Conservation (phyloP, 2,797 vertebrate genomes). For the Phylloscopus collybita region DNA sequence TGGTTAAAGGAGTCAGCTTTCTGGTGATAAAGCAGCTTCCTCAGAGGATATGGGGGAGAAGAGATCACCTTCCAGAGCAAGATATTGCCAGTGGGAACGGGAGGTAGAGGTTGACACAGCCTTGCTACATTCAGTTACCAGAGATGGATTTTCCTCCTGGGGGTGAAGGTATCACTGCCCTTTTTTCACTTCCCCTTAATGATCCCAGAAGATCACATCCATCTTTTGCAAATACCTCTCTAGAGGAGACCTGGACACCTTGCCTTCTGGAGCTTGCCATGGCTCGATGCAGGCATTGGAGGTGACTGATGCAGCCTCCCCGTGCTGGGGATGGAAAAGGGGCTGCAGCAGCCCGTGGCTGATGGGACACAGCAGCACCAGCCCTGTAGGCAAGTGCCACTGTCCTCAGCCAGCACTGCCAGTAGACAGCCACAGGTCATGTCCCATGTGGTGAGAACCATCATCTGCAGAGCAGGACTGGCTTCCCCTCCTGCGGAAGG, state of each 20-base stretch:
- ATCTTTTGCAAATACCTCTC: conserved; percentile 45
- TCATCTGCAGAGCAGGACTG: not conserved
- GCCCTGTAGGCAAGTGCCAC: not conserved
- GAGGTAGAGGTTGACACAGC: not conserved
- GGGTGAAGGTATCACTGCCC: conserved; percentile 11
- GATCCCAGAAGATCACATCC: conserved; percentile 26
- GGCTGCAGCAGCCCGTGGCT: not conserved
- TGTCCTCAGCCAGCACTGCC: fast-evolving
- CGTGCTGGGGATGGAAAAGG: not conserved
- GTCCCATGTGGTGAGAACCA: fast-evolving
- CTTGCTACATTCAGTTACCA: not conserved
- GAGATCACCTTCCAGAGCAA: not conserved
- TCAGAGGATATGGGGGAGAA: not conserved
- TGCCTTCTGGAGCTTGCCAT: not conserved
- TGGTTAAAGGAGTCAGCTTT: not conserved
- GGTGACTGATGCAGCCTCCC: not conserved
- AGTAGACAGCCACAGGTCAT: not conserved
- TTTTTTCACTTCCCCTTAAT: conserved; percentile 21
- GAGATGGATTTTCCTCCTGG: conserved; percentile 44
- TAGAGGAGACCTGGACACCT: not conserved
- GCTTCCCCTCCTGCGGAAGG: not conserved
- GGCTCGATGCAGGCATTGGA: not conserved
- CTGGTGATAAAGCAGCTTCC: not conserved
- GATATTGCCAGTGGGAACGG: fast-evolving
- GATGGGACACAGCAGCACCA: not conserved